Conservation (phyloP, 2,113 vertebrate species). For the Triplophysa dalaica region DNA sequence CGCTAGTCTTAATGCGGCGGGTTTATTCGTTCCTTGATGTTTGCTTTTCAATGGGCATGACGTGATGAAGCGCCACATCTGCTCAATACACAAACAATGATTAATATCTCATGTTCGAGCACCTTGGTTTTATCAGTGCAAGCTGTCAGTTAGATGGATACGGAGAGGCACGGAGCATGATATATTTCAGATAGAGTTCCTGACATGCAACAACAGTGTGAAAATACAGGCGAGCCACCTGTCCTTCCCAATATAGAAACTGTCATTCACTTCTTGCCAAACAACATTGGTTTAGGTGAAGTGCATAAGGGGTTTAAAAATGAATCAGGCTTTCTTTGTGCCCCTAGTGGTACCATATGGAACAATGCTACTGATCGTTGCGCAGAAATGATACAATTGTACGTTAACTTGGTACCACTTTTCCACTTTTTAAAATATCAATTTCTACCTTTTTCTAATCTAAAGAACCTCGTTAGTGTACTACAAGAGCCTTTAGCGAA, state of each 20-base stretch:
- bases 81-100: constrained; percentile 66
- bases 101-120: constrained; percentile 62
- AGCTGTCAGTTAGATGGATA: constrained; percentile 56
- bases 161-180: constrained; percentile 57
- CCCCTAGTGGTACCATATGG: not conserved
- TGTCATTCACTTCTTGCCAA: constrained; percentile 53
- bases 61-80: constrained; percentile 34
- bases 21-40: not conserved
- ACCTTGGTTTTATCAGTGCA: constrained; percentile 61
- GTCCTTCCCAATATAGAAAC: constrained; percentile 64
- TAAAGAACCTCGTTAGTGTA: no score
- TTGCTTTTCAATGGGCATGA: constrained; percentile 33
- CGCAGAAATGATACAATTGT: not conserved
- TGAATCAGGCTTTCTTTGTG: not conserved
- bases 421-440: no score
- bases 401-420: no score
- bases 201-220: constrained; percentile 67
- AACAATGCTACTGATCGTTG: not conserved
- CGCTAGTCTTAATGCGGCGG: constrained; percentile 3
- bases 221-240: constrained; percentile 68
- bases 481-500: no score
- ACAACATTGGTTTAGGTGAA: constrained; percentile 43
- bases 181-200: constrained; percentile 67
- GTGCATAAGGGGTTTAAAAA: constrained; percentile 6
- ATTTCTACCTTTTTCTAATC: no score